Conservation (phyloP, 1,140 invertebrate genomes). For the Aporrectodea caliginosa region DNA sequence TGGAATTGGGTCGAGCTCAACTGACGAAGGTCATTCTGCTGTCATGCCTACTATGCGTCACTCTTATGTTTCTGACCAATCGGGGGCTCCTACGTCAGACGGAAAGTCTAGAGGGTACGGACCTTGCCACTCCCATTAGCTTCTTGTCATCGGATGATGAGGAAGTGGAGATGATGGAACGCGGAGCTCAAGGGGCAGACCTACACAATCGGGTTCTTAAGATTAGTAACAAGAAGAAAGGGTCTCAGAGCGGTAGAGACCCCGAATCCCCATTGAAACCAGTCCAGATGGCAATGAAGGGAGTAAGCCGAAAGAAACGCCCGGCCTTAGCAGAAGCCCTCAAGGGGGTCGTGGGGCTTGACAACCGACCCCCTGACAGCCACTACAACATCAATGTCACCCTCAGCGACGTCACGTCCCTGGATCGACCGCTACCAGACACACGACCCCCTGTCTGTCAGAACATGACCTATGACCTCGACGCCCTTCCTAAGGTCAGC, state of each 20-base stretch:
- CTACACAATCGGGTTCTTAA: background rate
- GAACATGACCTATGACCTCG: constrained; percentile 23
- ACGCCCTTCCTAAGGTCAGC: constrained; percentile 69
- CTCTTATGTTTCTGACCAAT: background rate
- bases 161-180: background rate
- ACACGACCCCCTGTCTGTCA: constrained; percentile 27
- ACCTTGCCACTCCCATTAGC: background rate
- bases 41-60: background rate
- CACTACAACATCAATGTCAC: constrained; percentile 35
- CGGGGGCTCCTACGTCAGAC: background rate
- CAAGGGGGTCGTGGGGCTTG: constrained; percentile 4
- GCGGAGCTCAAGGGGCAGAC: background rate
- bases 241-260: background rate
- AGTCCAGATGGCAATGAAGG: constrained; percentile 18
- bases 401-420: constrained; percentile 29
- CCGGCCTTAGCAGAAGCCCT: background rate
- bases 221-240: background rate
- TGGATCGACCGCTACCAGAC: constrained; percentile 28
- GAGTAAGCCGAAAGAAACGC: background rate
- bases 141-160: background rate
- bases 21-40: constrained; percentile 2
- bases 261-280: background rate
- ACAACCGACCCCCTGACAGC: constrained; percentile 25
- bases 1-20: constrained; percentile 1
- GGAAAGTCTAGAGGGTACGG: background rate